Conservation (phyloP, 2,113 vertebrate genomes). For the Crotophaga sulcirostris region DNA sequence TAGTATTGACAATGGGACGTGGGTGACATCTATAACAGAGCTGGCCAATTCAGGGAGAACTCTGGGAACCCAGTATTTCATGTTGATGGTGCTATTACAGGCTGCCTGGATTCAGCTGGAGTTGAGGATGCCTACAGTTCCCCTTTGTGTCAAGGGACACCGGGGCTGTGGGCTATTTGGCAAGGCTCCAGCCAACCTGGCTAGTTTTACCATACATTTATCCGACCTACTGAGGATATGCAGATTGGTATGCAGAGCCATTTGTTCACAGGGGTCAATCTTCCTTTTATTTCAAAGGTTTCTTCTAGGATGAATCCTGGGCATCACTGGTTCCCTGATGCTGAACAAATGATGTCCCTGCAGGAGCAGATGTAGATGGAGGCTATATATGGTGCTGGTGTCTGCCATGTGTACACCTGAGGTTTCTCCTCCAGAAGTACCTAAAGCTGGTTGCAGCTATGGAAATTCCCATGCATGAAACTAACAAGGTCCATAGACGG, state of each 20-base stretch:
- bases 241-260: slow-evolving; percentile 10
- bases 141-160: not conserved
- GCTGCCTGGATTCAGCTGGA: not conserved
- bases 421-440: not conserved
- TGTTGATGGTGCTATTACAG: not conserved
- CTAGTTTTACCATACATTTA: not conserved
- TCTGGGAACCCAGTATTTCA: not conserved
- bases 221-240: slow-evolving; percentile 25
- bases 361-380: slow-evolving; percentile 17
- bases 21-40: not conserved
- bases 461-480: not conserved
- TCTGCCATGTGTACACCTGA: not conserved
- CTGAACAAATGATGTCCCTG: slow-evolving; percentile 22
- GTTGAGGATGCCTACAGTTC: not conserved
- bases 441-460: not conserved
- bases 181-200: not conserved
- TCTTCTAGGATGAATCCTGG: slow-evolving; percentile 20
- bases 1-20: not conserved
- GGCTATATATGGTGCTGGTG: not conserved
- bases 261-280: slow-evolving; percentile 20
- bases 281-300: slow-evolving; percentile 11
- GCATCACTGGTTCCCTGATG: not conserved
- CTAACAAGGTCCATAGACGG: not conserved
- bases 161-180: not conserved
- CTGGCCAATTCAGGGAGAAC: not conserved